Evolutionary conservation across 2,113 vertebrate genomes (phyloP), one percentile per base, ranked within the genome.

Genomic region (Cnemophilus loriae): DNA sequence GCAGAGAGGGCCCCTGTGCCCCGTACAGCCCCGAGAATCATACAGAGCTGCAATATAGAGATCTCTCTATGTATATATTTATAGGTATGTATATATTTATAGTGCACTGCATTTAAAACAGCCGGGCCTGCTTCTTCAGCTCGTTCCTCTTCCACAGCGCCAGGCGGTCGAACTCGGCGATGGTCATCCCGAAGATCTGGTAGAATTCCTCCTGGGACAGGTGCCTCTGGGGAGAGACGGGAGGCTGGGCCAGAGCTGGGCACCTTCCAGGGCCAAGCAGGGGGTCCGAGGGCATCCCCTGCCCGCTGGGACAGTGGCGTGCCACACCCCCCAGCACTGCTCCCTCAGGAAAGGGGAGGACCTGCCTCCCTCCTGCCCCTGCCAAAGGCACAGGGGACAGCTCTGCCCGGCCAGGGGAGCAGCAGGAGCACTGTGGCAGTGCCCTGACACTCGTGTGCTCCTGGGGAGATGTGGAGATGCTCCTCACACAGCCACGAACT

Each of bases 81-180:
- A 98, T 97, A 98, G 96, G 95, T 98, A 97, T 98, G 96, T 98
- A 97, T 98, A 97, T 97, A 97, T 97, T 97, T 98, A 97, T 97
- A 98, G 96, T 93, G 97, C 87, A 93, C 86, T 96, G 97, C 20
- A 21, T 69, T 98, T 98, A 99, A 97, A 99, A 99, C 60, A 99
- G 99, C 95, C 99, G 98, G 39, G 99, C 99, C 93, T 99, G 99
- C 97, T 99, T 99, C 98, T 99, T 99, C 84, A 99, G 97, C 97
- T 99, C 99, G 7, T 99, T 99, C 94, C 99, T 98, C 98, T 99
- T 99, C 99, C 99, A 99, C 96, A 99, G 98, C 86, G 99, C 99
- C 97, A 99, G 98, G 61, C 99, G 99, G 97, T 99, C 99, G 37
- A 99, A 99, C 82, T 99, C 99, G 2, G 99, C 98, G 67, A 99